Evolutionary conservation across 2,888 invertebrate genomes (phyloP).

Genomic region (Sarcophaga carnaria): DNA sequence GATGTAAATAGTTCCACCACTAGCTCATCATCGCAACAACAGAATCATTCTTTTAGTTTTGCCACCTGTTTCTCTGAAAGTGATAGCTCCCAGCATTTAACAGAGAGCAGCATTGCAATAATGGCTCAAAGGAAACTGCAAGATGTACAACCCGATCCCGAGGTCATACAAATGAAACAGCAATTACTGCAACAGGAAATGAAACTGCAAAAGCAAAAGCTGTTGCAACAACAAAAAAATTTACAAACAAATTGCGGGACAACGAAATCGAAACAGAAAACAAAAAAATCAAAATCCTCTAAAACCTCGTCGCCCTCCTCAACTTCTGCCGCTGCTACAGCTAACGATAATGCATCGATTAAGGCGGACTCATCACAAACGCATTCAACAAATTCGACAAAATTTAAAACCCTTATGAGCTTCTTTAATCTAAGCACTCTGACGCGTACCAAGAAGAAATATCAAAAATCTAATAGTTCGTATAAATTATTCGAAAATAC

Average conservation of each 20-base stretch:
- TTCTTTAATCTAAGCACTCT: constrained; percentile 73
- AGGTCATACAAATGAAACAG: constrained; percentile 78
- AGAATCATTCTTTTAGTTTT: constrained; percentile 75
- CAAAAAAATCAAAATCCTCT: constrained; percentile 48
- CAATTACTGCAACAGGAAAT: constrained; percentile 72
- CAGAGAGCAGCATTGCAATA: constrained; percentile 70
- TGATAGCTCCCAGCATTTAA: constrained; percentile 48
- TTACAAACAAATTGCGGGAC: constrained; percentile 21
- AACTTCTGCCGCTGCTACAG: not conserved
- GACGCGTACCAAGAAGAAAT: constrained; percentile 78
- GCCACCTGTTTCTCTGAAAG: constrained; percentile 73
- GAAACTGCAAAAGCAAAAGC: constrained; percentile 67
- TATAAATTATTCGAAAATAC: constrained; percentile 76
- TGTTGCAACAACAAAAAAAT: constrained; percentile 54
- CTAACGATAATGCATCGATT: not conserved
- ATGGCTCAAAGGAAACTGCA: constrained; percentile 77
- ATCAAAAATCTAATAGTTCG: constrained; percentile 75
- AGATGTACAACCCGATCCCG: constrained; percentile 79
- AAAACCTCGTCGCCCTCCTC: constrained; percentile 27
- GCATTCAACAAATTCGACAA: constrained; percentile 69
- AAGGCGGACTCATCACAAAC: constrained; percentile 32
- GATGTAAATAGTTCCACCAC: constrained; percentile 45
- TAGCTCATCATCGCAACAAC: not conserved
- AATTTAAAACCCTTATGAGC: constrained; percentile 71
- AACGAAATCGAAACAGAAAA: constrained; percentile 67